phyloP scores from a whole-genome alignment of 2,797 vertebrate species.

The Halcyon smyrnensis region DNA sequence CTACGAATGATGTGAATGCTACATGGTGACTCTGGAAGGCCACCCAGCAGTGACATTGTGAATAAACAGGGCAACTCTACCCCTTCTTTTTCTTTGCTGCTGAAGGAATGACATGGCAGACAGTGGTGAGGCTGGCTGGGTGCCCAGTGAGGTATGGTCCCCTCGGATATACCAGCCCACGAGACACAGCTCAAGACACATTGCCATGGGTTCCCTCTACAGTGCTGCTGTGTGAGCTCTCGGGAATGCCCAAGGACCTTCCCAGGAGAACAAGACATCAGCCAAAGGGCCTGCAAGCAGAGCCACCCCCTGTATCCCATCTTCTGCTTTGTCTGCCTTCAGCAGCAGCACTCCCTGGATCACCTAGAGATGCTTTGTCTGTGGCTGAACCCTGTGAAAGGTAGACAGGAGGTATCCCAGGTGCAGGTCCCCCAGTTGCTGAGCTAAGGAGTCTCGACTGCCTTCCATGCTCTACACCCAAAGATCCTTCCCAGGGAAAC shows the following conservation, averaged over 20 bases:
- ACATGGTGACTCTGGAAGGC: neutral
- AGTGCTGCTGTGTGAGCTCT: rapidly evolving
- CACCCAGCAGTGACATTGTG: neutral
- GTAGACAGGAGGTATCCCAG: neutral
- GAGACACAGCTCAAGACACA: neutral
- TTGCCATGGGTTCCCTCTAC: neutral
- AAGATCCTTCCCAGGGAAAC: neutral
- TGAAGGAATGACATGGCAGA: rapidly evolving
- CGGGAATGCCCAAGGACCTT: neutral
- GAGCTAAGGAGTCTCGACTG: neutral
- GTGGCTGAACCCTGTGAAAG: neutral
- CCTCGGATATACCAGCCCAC: neutral
- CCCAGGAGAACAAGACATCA: rapidly evolving
- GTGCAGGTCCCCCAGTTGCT: neutral
- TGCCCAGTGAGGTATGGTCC: neutral
- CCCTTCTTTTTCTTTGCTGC: neutral
- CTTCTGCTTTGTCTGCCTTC: neutral
- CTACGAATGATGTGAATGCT: neutral
- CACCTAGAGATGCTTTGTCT: neutral
- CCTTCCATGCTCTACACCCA: neutral
- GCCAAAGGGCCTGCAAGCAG: neutral
- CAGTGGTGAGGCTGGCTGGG: neutral
- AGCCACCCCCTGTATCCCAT: neutral
- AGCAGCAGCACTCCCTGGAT: neutral
- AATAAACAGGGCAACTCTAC: neutral